phyloP scores from a whole-genome alignment of 2,888 invertebrate species.

The Rhagonycha fulva region DNA sequence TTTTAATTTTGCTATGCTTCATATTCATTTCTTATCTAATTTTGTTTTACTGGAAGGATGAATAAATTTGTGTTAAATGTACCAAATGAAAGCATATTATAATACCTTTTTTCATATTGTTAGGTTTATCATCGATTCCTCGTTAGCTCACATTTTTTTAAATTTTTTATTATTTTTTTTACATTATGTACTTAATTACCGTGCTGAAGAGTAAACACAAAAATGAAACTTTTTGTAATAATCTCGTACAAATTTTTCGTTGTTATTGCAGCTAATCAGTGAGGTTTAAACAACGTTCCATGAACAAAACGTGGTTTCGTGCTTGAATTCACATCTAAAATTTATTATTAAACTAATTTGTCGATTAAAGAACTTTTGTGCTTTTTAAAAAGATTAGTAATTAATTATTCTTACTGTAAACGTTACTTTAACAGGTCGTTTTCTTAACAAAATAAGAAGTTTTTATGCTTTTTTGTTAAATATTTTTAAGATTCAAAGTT shows the following conservation, averaged over 20 bases:
- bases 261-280: neutral
- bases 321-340: neutral
- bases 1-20: slow-evolving; percentile 19
- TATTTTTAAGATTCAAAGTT: neutral
- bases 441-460: neutral
- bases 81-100: neutral
- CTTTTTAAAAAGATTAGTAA: neutral
- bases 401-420: neutral
- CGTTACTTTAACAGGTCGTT: neutral
- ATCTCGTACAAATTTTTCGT: no score
- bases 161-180: no score
- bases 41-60: slow-evolving; percentile 15
- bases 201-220: no score
- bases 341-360: neutral
- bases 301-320: neutral
- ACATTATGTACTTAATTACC: no score
- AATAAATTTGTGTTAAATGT: slow-evolving; percentile 24
- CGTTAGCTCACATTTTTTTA: no score
- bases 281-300: no score
- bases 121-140: neutral
- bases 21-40: slow-evolving; percentile 17
- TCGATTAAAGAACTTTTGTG: neutral
- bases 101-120: neutral
- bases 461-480: neutral
- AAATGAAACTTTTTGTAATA: no score